phyloP scores from a whole-genome alignment of 2,888 invertebrate species.

The Hylaea fasciaria region DNA sequence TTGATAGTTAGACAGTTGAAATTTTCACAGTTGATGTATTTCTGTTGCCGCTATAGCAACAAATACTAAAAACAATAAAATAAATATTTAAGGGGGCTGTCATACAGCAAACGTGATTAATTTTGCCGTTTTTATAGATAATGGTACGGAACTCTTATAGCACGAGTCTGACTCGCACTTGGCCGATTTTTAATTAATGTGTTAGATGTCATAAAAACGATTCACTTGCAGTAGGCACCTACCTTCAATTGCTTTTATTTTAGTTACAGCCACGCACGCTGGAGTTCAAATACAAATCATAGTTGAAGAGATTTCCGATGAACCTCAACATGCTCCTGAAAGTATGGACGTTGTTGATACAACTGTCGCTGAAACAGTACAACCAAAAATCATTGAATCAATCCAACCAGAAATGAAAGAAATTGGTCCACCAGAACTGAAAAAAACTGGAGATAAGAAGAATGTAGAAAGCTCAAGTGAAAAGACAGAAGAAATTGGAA shows the following conservation, averaged over 20 bases:
- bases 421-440: conserved; percentile 1
- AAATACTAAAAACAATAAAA: too few species aligned
- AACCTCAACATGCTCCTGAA: conserved; percentile 1
- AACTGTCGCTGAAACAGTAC: conserved; percentile 16
- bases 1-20: too few species aligned
- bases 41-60: too few species aligned
- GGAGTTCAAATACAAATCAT: neutral
- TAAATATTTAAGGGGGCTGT: too few species aligned
- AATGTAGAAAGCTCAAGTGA: neutral
- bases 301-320: conserved; percentile 23
- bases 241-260: neutral
- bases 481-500: conserved; percentile 1
- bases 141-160: too few species aligned
- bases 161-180: too few species aligned
- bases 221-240: too few species aligned
- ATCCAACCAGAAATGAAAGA: neutral
- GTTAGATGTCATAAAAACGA: neutral
- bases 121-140: too few species aligned
- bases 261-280: conserved; percentile 26
- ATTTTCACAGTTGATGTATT: too few species aligned
- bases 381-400: neutral
- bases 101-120: too few species aligned
- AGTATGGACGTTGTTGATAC: conserved; percentile 31
- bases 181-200: neutral
- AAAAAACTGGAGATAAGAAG: neutral